Evolutionary conservation across 2,113 vertebrate species (phyloP), one percentile per base, ranked within the genome.

Genomic region (Pollimyrus isidori): DNA sequence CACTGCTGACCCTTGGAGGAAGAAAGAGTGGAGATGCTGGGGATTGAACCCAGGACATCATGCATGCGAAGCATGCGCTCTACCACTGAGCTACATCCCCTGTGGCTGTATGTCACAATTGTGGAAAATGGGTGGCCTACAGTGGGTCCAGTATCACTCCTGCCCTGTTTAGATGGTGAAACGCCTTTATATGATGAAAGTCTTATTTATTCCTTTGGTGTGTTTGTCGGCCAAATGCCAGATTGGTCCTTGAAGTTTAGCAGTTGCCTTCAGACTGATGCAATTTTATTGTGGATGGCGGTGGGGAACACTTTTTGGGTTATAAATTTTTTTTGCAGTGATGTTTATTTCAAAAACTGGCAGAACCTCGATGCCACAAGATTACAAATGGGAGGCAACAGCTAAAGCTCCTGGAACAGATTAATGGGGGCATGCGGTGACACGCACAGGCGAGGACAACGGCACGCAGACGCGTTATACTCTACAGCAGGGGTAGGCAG

Each of bases 41-140:
- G 95, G 96, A 95, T 96, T 96, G 96, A 96, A 96, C 96, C 95
- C 96, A 94, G 95, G 95, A 93, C 95, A 95, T 96, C 96, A 96
- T 96, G 95, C 96, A 96, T 96, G 96, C 96, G 94, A 96, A 96
- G 88, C 96, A 96, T 93, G 96, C 95, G 95, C 96, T 96, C 95
- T 96, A 96, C 96, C 96, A 96, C 96, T 96, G 96, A 96, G 96
- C 95, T 96, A 96, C 95, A 96, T 96, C 96, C 95, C 96, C 94
- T 26, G 21, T 23, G 58, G 56, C 6, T 4, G 3, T 0, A 4
- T 17, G 50, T 17, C 15, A 52, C 3, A 19, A 56, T 58, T 21
- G 21, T 58, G 19, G 23, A n/a, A 7, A 7, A 58, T n/a, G 21
- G 56, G 2, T 0, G 0, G 23, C 7, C 23, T 15, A 58, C 56